Percentiles rank a stretch among this genome's conserved stretches.
Conservation (phyloP, 2,888 invertebrate species). For the Dasysyrphus albostriatus region DNA sequence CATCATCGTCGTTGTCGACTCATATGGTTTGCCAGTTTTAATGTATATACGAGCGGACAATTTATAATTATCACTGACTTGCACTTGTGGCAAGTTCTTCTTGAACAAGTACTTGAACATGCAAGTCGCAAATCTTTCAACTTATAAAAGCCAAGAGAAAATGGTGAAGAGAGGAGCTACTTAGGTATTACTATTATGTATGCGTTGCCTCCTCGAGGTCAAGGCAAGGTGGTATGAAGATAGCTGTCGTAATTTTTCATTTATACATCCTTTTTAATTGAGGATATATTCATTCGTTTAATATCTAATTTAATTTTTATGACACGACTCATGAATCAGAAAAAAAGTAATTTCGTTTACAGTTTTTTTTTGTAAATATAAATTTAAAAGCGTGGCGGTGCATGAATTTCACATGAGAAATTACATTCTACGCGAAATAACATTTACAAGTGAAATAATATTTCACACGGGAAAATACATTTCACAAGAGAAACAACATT, state of each 20-base stretch:
- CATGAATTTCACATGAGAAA: not conserved
- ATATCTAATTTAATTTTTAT: not conserved
- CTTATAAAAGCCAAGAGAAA: not conserved
- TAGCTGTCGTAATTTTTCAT: slow-evolving; percentile 42
- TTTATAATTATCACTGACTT: slow-evolving; percentile 66
- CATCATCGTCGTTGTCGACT: not conserved
- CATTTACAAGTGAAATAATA: no score
- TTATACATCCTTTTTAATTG: slow-evolving; percentile 42
- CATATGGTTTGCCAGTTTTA: slow-evolving; percentile 36
- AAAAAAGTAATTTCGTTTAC: not conserved
- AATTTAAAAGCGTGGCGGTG: no score
- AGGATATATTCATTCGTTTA: slow-evolving; percentile 8
- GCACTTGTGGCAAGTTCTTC: slow-evolving; percentile 35
- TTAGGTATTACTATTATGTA: no score
- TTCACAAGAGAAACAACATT: not conserved
- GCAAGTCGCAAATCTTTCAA: slow-evolving; percentile 40
- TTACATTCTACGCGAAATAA: no score
- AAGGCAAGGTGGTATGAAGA: slow-evolving; percentile 2
- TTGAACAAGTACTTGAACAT: slow-evolving; percentile 52
- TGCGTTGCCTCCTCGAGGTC: slow-evolving; percentile 5
- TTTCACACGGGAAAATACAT: not conserved
- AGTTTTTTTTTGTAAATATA: not conserved
- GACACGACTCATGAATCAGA: not conserved
- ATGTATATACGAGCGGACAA: slow-evolving; percentile 35
- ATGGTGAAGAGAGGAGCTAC: not conserved